Conservation (phyloP, 2,888 invertebrate genomes). For the Xanthostigma xanthostigma region DNA sequence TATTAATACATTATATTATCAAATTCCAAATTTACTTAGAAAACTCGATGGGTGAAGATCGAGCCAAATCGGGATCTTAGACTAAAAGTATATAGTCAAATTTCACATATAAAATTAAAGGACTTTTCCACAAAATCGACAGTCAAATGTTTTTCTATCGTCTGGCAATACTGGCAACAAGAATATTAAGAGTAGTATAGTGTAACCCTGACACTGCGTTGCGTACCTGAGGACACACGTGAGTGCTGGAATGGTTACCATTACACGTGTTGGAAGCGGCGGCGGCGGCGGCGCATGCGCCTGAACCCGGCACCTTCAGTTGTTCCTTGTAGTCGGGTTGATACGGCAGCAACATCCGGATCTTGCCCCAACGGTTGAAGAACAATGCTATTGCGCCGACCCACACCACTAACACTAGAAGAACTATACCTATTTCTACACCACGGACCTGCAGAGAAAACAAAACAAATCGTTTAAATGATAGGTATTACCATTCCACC, state of each 20-base stretch:
- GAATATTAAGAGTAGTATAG: not conserved
- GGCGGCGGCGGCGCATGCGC: constrained; percentile 45
- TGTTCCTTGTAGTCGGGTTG: constrained; percentile 87
- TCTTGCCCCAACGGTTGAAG: constrained; percentile 82
- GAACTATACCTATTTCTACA: constrained; percentile 80
- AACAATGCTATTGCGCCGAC: constrained; percentile 74
- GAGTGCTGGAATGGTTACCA: constrained; percentile 39
- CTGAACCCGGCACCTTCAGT: constrained; percentile 62
- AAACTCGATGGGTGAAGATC: too few species aligned
- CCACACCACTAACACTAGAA: constrained; percentile 70
- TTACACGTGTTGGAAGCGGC: constrained; percentile 37
- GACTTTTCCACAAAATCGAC: too few species aligned
- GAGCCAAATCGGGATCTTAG: too few species aligned
- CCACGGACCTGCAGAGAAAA: constrained; percentile 54
- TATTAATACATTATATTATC: too few species aligned
- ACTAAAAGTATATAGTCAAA: too few species aligned
- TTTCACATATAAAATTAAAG: too few species aligned
- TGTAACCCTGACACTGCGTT: not conserved
- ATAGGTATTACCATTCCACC: too few species aligned
- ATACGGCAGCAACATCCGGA: constrained; percentile 79
- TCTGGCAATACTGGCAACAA: too few species aligned
- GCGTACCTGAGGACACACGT: constrained; percentile 44
- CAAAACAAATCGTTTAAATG: too few species aligned
- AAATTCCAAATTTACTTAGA: too few species aligned
- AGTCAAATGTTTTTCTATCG: too few species aligned